phyloP scores from a whole-genome alignment of 2,113 vertebrate species.

The Rana temporaria region DNA sequence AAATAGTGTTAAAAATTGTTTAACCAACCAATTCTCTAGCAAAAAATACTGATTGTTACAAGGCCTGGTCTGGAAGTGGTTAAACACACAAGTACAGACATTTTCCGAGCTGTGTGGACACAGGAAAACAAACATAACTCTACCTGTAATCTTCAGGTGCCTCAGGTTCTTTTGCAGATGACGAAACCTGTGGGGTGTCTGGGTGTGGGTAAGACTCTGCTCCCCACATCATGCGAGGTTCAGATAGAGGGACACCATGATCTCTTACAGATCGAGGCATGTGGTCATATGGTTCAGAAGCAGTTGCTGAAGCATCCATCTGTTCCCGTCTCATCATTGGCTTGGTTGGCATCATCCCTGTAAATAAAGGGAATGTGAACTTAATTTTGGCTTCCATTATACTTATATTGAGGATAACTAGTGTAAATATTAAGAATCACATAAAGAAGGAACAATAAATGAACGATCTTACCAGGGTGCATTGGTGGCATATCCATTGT shows the following conservation, averaged over 20 bases:
- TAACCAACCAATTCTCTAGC: no score
- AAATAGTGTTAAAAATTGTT: no score
- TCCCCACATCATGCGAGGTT: slow-evolving; percentile 91
- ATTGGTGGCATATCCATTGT: slow-evolving; percentile 90
- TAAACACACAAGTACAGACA: no score
- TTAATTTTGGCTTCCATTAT: background rate
- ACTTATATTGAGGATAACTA: background rate
- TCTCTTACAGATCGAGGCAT: slow-evolving; percentile 86
- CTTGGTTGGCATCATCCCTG: slow-evolving; percentile 94
- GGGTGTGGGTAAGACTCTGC: slow-evolving; percentile 87
- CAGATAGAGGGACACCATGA: slow-evolving; percentile 80
- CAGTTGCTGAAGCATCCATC: slow-evolving; percentile 83
- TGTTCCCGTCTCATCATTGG: slow-evolving; percentile 92
- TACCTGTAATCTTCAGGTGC: slow-evolving; percentile 86
- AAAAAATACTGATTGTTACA: no score
- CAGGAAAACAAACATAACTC: background rate
- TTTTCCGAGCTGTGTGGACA: no score
- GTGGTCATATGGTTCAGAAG: slow-evolving; percentile 93
- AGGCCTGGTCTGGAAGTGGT: no score
- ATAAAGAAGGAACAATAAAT: background rate
- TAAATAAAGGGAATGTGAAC: background rate
- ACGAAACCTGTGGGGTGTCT: slow-evolving; percentile 79
- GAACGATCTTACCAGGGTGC: slow-evolving; percentile 79
- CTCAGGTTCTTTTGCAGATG: slow-evolving; percentile 82
- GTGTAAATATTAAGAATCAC: background rate